Base-by-base conservation (phyloP, 2,797 vertebrate genomes). In the Pipistrellus pipistrellus region DNA sequence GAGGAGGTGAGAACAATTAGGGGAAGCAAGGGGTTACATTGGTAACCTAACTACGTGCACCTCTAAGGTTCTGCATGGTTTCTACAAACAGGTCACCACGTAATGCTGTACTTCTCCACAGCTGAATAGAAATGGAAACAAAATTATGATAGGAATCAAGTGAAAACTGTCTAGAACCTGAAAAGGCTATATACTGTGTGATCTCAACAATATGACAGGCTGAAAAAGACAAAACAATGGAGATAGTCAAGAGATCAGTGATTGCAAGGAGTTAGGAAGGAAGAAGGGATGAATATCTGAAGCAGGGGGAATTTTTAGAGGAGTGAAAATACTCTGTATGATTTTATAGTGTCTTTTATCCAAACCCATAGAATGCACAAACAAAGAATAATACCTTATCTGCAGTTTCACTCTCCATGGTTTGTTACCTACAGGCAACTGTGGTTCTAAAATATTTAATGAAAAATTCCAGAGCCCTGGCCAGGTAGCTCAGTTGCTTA, bases 381-480 rank as follows among this genome's bases (percentile, higher is more conserved):
- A 62, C 57, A 25, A 59, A 59, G 25, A 30, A 59, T 27, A 59
- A 27, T 27, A 59, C 25, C 57, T 59, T 59, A 13, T 6, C 57
- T 59, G 57, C 25, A 59, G 57, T 59, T 59, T 59, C 25, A 59
- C 12, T 59, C 5, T 59, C 57, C 25, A 59, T 59, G 25, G 13
- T 62, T 62, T 62, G 25, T 62, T 62, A 30, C 59, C 27, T 62
- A 12, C 59, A 30, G 13, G 27, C 59, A 62, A 30, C 27, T 62
- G 59, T 62, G 13, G 59, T 62, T 62, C 62, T 96, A 66, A 75
- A 32, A 72, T 94, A 87, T 95, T 91, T 95, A 76, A 73, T 87
- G 48, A 75, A 95, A 89, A 93, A 77, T 41, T 83, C 59, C 13
- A 62, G 59, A 62, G 59, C 59, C 59, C 59, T 62, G 59, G 59